Conservation (phyloP, 2,797 vertebrate genomes). For the Limnodromus scolopaceus region DNA sequence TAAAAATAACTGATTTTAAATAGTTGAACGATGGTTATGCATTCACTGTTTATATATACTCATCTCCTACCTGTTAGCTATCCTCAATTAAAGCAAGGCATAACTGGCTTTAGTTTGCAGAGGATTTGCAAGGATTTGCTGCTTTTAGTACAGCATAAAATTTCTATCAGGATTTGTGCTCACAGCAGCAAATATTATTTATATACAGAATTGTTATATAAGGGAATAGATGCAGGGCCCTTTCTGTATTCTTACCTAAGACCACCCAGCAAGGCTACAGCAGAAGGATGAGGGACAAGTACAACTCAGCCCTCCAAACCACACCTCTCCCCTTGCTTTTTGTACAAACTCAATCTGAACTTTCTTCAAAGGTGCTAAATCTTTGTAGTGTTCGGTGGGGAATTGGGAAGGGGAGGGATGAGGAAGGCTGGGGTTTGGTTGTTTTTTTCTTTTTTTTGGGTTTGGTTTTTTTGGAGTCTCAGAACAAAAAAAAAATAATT, state of each 20-base stretch:
- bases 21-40: background rate
- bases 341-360: background rate
- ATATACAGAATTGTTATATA: accelerated
- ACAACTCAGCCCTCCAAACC: background rate
- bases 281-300: background rate
- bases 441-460: background rate
- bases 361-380: background rate
- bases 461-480: background rate
- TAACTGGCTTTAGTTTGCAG: background rate
- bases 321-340: background rate
- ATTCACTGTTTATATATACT: background rate
- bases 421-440: no score
- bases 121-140: background rate
- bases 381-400: background rate
- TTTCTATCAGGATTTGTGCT: background rate
- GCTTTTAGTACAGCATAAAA: background rate
- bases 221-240: background rate
- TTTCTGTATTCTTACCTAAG: background rate
- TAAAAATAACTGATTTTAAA: background rate
- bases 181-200: background rate
- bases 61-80: background rate
- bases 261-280: background rate
- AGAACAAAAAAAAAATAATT: background rate
- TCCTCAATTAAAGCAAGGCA: background rate
- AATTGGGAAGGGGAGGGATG: background rate